Percentiles rank a stretch among this genome's conserved stretches.
phyloP scores from a whole-genome alignment of 2,888 invertebrate genomes.

The Drosophila melanocephala region DNA sequence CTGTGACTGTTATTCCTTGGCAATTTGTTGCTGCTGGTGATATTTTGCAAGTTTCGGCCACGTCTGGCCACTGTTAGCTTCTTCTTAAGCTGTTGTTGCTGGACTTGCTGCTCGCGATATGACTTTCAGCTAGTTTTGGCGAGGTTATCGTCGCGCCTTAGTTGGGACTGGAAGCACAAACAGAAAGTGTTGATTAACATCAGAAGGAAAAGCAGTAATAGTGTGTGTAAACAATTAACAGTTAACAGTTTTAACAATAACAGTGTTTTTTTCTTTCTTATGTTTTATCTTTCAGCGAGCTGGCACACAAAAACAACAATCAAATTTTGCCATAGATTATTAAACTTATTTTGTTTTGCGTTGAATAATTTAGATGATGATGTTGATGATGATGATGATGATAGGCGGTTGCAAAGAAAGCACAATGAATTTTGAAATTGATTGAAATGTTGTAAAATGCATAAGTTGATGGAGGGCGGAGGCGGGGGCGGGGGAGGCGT shows the following conservation, averaged over 20 bases:
- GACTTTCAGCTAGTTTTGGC: slow-evolving; percentile 86
- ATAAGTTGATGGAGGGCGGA: slow-evolving; percentile 19
- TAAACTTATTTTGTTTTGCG: slow-evolving; percentile 11
- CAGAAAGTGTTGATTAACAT: slow-evolving; percentile 22
- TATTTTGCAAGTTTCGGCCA: slow-evolving; percentile 12
- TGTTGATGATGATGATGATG: slow-evolving; percentile 23
- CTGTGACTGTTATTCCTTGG: neutral
- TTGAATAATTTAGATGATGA: slow-evolving; percentile 21
- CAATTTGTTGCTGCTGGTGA: neutral
- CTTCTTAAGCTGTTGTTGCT: slow-evolving; percentile 53
- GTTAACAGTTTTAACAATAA: slow-evolving; percentile 23
- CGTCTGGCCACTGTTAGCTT: slow-evolving; percentile 39
- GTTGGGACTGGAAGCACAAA: slow-evolving; percentile 80
- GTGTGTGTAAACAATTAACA: neutral
- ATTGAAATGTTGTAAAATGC: slow-evolving; percentile 18
- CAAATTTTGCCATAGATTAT: slow-evolving; percentile 54
- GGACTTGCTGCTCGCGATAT: slow-evolving; percentile 64
- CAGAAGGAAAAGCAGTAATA: neutral
- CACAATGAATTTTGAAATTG: slow-evolving; percentile 42
- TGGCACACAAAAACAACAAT: slow-evolving; percentile 69
- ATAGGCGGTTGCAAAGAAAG: slow-evolving; percentile 57
- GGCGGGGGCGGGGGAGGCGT: slow-evolving; percentile 22
- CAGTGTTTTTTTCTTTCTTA: slow-evolving; percentile 13
- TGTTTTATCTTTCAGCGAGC: slow-evolving; percentile 47
- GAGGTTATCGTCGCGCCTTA: slow-evolving; percentile 85